Evolutionary conservation across 1,140 invertebrate species (phyloP).

Genomic region (Phymorhynchus buccinoides): DNA sequence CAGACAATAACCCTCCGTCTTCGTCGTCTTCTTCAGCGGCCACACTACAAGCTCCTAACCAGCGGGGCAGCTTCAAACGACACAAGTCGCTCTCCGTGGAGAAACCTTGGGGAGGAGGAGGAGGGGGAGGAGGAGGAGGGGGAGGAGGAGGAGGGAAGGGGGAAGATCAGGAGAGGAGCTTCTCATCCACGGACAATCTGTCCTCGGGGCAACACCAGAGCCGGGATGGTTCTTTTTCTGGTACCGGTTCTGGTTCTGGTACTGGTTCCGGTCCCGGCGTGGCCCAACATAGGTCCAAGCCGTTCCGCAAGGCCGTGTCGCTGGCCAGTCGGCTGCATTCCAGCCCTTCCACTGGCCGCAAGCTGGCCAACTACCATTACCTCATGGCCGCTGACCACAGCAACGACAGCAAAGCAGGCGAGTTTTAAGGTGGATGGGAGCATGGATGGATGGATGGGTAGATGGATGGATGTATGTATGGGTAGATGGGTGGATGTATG

Average conservation of each 20-base stretch:
- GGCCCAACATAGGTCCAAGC: conserved; percentile 51
- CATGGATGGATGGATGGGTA: too few species aligned
- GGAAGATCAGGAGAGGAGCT: conserved; percentile 62
- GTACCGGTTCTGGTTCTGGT: too few species aligned
- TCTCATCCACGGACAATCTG: conserved; percentile 68
- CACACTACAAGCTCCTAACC: neutral
- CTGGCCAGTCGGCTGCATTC: conserved; percentile 68
- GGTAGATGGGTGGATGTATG: too few species aligned
- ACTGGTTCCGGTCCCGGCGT: too few species aligned
- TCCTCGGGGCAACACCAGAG: conserved; percentile 71
- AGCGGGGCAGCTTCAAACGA: conserved; percentile 73
- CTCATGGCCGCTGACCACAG: conserved; percentile 60
- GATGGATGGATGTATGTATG: too few species aligned
- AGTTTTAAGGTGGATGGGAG: conserved; percentile 30
- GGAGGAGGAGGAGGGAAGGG: conserved; percentile 64
- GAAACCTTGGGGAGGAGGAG: conserved; percentile 64
- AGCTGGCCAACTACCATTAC: conserved; percentile 67
- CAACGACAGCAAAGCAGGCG: conserved; percentile 69
- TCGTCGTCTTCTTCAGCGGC: too few species aligned
- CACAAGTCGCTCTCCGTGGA: conserved; percentile 67
- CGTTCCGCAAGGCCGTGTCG: conserved; percentile 70
- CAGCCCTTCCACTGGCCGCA: conserved; percentile 68
- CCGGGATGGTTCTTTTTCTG: too few species aligned
- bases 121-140: conserved; percentile 62
- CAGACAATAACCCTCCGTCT: too few species aligned